Conservation (phyloP, 2,113 vertebrate genomes). For the Ophthalmotilapia sp. region DNA sequence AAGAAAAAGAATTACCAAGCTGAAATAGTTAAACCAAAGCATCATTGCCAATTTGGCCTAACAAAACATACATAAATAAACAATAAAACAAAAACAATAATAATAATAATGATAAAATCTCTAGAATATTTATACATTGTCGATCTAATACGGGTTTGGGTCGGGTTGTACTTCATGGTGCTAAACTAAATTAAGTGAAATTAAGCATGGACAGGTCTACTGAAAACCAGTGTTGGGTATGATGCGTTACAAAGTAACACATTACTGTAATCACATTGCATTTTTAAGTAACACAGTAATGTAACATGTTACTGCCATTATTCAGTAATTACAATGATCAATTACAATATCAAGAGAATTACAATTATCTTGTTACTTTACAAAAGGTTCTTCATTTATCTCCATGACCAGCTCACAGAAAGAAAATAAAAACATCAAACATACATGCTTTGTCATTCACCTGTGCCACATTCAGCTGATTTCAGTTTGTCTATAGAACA, state of each 20-base stretch:
- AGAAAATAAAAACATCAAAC: not conserved
- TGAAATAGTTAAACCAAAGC: not conserved
- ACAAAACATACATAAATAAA: not conserved
- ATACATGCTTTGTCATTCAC: not conserved
- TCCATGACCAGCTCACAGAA: not conserved
- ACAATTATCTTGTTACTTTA: not conserved
- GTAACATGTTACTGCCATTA: not conserved
- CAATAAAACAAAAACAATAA: not conserved
- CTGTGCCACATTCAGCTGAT: not conserved
- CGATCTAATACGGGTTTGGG: not conserved
- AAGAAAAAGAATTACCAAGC: not conserved
- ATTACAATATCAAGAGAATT: not conserved
- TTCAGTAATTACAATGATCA: not conserved
- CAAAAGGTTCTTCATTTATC: not conserved
- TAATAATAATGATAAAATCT: not conserved
- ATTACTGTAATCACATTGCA: not conserved
- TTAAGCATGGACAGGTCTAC: not conserved
- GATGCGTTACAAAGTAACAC: not conserved
- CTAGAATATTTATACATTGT: not conserved
- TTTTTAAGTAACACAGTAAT: not conserved
- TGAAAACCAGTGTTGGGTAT: not conserved
- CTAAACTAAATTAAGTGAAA: not conserved
- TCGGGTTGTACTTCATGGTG: not conserved
- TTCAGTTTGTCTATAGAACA: not conserved
- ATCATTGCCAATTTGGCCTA: accelerated